A percentile compares a stretch with the other conserved stretches of the same genome.
These are phyloP conservation scores for Characodon lateralis DNA, from an alignment of 2,797 vertebrate species.

Conservation along the genomic window DNA sequence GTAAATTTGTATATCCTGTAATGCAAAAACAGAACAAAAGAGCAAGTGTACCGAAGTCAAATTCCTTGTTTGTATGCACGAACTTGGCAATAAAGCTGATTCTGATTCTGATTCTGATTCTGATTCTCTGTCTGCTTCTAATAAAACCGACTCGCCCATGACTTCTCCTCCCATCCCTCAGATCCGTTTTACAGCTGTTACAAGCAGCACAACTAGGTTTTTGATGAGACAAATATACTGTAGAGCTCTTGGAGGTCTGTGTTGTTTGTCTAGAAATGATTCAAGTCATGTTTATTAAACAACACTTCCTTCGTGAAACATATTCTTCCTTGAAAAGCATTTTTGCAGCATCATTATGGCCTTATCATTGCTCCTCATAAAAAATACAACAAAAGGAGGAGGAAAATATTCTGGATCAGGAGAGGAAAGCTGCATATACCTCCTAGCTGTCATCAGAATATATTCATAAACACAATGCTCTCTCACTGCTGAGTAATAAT, in stretches of 20 bases:
- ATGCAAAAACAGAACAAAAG: no score
- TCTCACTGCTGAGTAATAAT: constrained; percentile 25
- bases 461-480: constrained; percentile 33
- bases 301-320: constrained; percentile 30
- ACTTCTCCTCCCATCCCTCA: constrained; percentile 36
- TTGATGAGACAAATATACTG: constrained; percentile 40
- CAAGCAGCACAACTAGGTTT: constrained; percentile 35
- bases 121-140: neutral
- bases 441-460: constrained; percentile 41
- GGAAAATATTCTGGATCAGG: constrained; percentile 22
- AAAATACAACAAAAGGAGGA: constrained; percentile 15
- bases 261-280: constrained; percentile 14
- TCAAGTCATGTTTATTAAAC: constrained; percentile 28
- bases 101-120: no score
- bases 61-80: no score
- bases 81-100: no score
- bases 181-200: constrained; percentile 47
- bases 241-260: constrained; percentile 43
- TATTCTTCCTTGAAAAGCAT: constrained; percentile 56
- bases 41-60: no score
- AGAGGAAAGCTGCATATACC: constrained; percentile 20
- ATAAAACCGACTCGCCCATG: constrained; percentile 34
- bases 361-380: constrained; percentile 37
- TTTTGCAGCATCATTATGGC: constrained; percentile 48
- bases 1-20: no score